Conservation (phyloP, 2,113 vertebrate species). For the Pachycephala philippinensis region DNA sequence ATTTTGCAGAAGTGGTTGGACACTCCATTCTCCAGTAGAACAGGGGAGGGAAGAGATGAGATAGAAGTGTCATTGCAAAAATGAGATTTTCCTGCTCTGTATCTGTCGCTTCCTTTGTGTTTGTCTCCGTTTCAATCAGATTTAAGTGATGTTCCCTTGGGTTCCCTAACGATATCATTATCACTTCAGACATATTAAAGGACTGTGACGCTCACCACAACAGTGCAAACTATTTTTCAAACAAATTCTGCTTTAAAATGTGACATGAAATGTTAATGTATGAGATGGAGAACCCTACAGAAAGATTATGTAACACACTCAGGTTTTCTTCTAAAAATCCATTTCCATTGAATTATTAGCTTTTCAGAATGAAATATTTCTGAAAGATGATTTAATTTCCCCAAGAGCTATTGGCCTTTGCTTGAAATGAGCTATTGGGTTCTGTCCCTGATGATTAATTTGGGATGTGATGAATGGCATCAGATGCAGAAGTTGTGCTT, state of each 20-base stretch:
- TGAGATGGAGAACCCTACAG: conserved; percentile 5
- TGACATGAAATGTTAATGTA: conserved; percentile 4
- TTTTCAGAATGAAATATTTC: conserved; percentile 67
- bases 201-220: conserved; percentile 3
- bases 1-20: neutral
- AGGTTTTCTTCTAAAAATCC: conserved; percentile 56
- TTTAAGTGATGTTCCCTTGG: neutral
- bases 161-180: neutral
- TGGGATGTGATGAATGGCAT: conserved; percentile 55
- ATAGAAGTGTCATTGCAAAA: conserved; percentile 5
- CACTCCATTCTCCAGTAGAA: neutral
- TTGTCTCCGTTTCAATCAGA: neutral
- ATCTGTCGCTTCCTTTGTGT: neutral
- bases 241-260: conserved; percentile 43
- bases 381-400: conserved; percentile 73
- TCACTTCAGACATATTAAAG: neutral
- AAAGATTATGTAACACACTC: conserved; percentile 53
- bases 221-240: conserved; percentile 15
- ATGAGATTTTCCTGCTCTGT: neutral
- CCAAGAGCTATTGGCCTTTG: conserved; percentile 54
- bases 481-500: conserved; percentile 52
- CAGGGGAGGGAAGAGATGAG: neutral
- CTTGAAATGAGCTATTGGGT: conserved; percentile 55
- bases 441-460: conserved; percentile 70
- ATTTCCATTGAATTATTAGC: conserved; percentile 72